Conservation (phyloP, 2,888 invertebrate species). For the Epinotia nisella region DNA sequence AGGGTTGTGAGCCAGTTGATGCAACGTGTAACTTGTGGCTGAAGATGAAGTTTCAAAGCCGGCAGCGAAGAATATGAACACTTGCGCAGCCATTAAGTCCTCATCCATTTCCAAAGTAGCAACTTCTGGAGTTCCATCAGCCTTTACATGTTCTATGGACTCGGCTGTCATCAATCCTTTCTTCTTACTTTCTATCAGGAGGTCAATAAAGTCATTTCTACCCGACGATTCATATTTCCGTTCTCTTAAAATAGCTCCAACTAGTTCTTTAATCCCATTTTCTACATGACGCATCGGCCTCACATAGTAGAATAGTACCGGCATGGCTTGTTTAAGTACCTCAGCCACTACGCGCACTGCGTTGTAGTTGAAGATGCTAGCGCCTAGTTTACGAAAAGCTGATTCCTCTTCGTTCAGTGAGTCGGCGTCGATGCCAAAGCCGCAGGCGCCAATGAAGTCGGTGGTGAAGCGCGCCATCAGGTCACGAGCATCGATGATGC, state of each 20-base stretch:
- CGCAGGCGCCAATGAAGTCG: slow-evolving; percentile 49
- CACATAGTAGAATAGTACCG: slow-evolving; percentile 52
- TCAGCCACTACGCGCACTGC: neutral
- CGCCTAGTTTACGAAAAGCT: slow-evolving; percentile 40
- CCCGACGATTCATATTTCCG: slow-evolving; percentile 60
- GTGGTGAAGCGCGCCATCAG: slow-evolving; percentile 49
- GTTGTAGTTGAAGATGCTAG: slow-evolving; percentile 30
- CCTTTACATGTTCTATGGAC: slow-evolving; percentile 51
- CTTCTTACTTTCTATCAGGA: slow-evolving; percentile 60
- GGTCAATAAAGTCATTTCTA: slow-evolving; percentile 66
- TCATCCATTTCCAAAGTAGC: slow-evolving; percentile 53
- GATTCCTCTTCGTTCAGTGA: slow-evolving; percentile 45
- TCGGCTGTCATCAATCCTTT: slow-evolving; percentile 58
- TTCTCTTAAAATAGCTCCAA: slow-evolving; percentile 55
- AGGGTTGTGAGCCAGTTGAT: slow-evolving; percentile 66
- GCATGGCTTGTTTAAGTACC: slow-evolving; percentile 11
- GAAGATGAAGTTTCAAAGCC: slow-evolving; percentile 81
- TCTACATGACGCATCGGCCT: slow-evolving; percentile 58
- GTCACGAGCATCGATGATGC: slow-evolving; percentile 59
- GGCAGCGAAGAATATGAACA: slow-evolving; percentile 68
- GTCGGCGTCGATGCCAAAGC: slow-evolving; percentile 47
- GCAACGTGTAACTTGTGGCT: slow-evolving; percentile 68
- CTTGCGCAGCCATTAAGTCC: no score
- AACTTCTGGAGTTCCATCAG: slow-evolving; percentile 47
- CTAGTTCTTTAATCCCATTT: slow-evolving; percentile 44